These are phyloP conservation scores for Pterois miles DNA, from an alignment of 2,797 vertebrate genomes.

Conservation along the genomic window DNA sequence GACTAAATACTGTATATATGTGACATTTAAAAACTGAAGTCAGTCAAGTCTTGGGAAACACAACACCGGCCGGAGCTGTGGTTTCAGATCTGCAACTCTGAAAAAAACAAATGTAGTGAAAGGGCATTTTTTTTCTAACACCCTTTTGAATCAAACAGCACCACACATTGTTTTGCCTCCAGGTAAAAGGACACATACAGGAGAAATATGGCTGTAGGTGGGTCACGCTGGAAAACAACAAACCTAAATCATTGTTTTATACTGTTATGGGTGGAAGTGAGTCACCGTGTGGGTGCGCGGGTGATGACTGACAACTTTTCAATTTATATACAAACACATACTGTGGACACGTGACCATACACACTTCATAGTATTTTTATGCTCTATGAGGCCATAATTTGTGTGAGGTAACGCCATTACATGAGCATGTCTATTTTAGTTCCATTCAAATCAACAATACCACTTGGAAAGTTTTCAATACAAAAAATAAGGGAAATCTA, in stretches of 20 bases:
- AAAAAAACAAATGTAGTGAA: background rate
- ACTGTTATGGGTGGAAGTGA: slow-evolving; percentile 28
- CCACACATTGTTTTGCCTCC: slow-evolving; percentile 1
- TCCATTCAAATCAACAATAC: background rate
- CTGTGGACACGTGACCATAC: background rate
- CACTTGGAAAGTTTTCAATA: background rate
- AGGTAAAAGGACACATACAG: slow-evolving; percentile 14
- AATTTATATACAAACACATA: slow-evolving; percentile 15
- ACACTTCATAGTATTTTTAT: background rate
- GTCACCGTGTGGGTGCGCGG: slow-evolving; percentile 17
- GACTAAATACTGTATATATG: background rate
- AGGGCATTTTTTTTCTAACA: background rate
- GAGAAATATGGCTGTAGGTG: background rate
- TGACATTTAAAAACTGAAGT: background rate
- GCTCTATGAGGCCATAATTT: background rate
- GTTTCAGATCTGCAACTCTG: background rate
- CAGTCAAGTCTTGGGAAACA: background rate
- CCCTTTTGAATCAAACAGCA: background rate
- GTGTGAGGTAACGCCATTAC: background rate
- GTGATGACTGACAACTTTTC: background rate
- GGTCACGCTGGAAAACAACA: background rate
- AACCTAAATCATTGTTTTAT: background rate
- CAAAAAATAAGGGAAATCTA: background rate
- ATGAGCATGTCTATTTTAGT: background rate
- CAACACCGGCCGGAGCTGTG: background rate